Evolutionary conservation across 2,888 invertebrate species (phyloP), one percentile per base, ranked within the genome.

Genomic region (Plemyria rubiginata): DNA sequence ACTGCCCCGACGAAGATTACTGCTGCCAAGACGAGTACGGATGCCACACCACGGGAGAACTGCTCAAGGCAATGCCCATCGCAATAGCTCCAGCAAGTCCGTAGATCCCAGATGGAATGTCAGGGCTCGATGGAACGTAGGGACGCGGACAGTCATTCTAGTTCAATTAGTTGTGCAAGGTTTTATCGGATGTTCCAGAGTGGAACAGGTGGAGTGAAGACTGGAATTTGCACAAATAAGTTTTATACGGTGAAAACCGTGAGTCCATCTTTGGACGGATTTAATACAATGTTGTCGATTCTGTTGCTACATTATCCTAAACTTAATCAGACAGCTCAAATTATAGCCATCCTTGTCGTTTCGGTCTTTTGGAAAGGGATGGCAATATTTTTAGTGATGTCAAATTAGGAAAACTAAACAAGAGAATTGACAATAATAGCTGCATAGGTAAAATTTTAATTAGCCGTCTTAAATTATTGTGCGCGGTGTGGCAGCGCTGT

Each of bases 21-120:
- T 63, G 59, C 36, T 57, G 60, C 51, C 46, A 49, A n/a, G 41
- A 64, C 38, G 45, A 59, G 46, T 67, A 63, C 65, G 59, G 54
- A 13, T 66, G 62, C 46, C 61, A 48, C 16, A 50, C 49, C 0
- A 54, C 53, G 6, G 54, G 46, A 16, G 4, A 15, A 15, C 5
- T 29, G n/a, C 49, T 56, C 7, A 49, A 9, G 22, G 29, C 22
- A 22, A 22, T 22, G 22, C 4, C 32, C 4, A 32, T 16, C 48
- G 6, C 48, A n/a, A 48, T 48, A 48, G 48, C 36, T 9, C 36
- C 36, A 11, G 9, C 11, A 2, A 11, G 36, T 7, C 22, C 22
- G 22, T 22, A 1, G 22, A 22, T 22, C 22, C 11, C 11, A 11
- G 11, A 38, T 38, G 36, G 36, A 32, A 32, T 32, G 32, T 11